These are phyloP conservation scores for Neocrepidodera transversa DNA, from an alignment of 2,888 invertebrate species.

Conservation along the genomic window DNA sequence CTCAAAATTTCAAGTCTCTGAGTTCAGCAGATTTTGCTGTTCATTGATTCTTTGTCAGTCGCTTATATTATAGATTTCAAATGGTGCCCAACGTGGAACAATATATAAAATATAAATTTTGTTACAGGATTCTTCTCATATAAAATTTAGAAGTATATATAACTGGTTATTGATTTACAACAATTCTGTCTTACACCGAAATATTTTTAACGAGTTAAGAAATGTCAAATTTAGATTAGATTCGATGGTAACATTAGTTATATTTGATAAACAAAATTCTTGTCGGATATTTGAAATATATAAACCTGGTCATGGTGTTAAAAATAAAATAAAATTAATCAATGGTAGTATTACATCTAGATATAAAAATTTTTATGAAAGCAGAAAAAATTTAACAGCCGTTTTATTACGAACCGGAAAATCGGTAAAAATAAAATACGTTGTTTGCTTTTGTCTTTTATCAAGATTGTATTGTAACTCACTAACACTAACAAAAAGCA, in stretches of 20 bases:
- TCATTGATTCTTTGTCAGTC: too few relatives aligned
- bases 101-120: too few relatives aligned
- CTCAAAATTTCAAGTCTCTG: too few relatives aligned
- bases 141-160: not conserved
- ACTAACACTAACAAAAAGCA: too few relatives aligned
- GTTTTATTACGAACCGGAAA: conserved; percentile 44
- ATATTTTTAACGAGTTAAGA: conserved; percentile 11
- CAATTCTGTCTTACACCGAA: not conserved
- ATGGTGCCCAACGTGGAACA: too few relatives aligned
- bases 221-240: conserved; percentile 42
- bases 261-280: conserved; percentile 6
- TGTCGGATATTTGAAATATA: conserved; percentile 44
- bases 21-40: too few relatives aligned
- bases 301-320: conserved; percentile 40
- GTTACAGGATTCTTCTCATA: conserved; percentile 5
- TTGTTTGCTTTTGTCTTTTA: too few relatives aligned
- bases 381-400: conserved; percentile 47
- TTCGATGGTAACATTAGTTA: conserved; percentile 41
- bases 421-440: too few relatives aligned
- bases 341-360: conserved; percentile 5
- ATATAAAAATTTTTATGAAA: conserved; percentile 41
- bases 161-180: not conserved
- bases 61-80: too few relatives aligned
- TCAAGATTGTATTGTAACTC: too few relatives aligned
- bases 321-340: conserved; percentile 13